phyloP scores from a whole-genome alignment of 2,888 invertebrate species.

The Calameuta filiformis region DNA sequence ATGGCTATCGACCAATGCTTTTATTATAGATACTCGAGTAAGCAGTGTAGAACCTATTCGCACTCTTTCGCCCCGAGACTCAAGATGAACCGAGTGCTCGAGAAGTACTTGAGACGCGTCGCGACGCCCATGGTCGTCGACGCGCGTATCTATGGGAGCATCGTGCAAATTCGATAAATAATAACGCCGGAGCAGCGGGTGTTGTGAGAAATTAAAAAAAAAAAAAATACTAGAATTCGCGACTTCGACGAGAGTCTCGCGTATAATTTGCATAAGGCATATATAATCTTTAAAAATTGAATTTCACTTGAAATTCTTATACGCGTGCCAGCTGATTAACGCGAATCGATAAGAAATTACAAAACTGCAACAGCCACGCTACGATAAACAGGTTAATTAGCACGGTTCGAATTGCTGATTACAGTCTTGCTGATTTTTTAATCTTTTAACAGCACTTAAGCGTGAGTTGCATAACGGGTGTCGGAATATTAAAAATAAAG shows the following conservation, averaged over 20 bases:
- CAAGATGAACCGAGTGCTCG: background rate
- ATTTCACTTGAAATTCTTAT: background rate
- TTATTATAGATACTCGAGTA: background rate
- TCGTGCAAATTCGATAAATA: background rate
- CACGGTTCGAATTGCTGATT: background rate
- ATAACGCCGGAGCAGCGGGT: background rate
- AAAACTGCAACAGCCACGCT: background rate
- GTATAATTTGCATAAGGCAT: background rate
- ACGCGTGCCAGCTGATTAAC: background rate
- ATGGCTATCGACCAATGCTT: background rate
- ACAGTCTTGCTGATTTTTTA: background rate
- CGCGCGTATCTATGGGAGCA: background rate
- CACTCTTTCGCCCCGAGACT: background rate
- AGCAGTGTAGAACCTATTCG: background rate
- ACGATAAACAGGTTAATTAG: background rate
- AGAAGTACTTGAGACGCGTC: background rate
- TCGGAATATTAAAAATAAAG: background rate
- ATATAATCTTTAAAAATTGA: background rate
- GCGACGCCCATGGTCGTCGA: background rate
- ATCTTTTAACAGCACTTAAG: background rate
- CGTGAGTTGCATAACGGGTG: background rate
- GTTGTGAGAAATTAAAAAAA: background rate
- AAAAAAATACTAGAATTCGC: background rate
- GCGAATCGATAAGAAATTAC: background rate
- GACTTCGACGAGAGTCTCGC: too few relatives aligned